Evolutionary conservation across 1,140 invertebrate genomes (phyloP).

Genomic region (Diachasma alloeum): DNA sequence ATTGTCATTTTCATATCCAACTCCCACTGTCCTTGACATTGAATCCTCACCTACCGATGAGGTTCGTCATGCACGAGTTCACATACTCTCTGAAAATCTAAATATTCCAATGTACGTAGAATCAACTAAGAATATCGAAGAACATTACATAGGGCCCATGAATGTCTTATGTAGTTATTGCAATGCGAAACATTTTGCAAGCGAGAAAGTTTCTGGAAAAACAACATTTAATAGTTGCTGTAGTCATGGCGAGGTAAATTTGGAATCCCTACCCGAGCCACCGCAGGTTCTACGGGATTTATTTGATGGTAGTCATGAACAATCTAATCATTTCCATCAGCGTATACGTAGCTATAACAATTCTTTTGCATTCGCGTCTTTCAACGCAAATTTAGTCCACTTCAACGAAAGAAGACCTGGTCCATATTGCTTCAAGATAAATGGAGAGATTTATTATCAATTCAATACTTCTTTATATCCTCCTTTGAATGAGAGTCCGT

Average conservation of each 20-base stretch:
- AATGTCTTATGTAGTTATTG: not conserved
- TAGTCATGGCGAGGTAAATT: not conserved
- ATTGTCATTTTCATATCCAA: no score
- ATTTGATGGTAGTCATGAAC: not conserved
- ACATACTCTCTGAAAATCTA: no score
- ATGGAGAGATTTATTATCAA: not conserved
- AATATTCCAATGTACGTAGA: no score
- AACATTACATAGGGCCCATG: not conserved
- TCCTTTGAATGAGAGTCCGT: not conserved
- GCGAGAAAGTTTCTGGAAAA: not conserved
- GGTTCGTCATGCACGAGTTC: no score
- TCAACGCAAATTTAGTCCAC: slow-evolving; percentile 13
- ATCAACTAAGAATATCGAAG: no score
- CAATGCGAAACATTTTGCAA: slow-evolving; percentile 1
- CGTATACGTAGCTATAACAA: not conserved
- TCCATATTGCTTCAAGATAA: not conserved
- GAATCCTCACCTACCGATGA: no score
- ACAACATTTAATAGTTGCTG: slow-evolving; percentile 6
- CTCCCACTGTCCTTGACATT: no score
- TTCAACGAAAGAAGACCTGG: not conserved
- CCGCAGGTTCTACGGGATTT: not conserved
- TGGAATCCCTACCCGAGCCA: not conserved
- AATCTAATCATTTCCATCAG: not conserved
- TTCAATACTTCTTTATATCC: slow-evolving; percentile 8
- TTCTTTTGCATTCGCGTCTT: slow-evolving; percentile 15